A percentile compares a stretch with the other conserved stretches of the same genome.
These are phyloP conservation scores for Andrena camellia DNA, from an alignment of 2,888 invertebrate species.

Conservation along the genomic window DNA sequence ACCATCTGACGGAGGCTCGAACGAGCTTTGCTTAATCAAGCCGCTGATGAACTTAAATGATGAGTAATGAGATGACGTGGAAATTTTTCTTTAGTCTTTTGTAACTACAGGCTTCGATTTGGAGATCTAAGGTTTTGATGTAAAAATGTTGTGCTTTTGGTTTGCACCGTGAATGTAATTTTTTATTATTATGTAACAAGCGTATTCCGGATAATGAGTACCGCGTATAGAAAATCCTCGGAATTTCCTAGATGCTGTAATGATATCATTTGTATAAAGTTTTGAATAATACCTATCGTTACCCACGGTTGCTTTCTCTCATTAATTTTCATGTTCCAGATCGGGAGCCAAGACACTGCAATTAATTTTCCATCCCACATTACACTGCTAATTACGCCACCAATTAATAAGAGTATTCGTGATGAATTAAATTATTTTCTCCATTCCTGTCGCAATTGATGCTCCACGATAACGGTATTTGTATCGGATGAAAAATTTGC, in stretches of 20 bases:
- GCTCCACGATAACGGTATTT: background rate
- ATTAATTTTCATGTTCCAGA: conserved; percentile 2
- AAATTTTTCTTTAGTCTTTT: no score
- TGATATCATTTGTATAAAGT: background rate
- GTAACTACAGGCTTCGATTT: no score
- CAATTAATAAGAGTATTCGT: background rate
- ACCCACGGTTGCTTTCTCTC: background rate
- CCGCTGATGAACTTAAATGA: background rate
- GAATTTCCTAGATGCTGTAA: background rate
- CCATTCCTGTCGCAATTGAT: background rate
- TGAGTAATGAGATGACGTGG: no score
- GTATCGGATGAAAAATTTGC: no score
- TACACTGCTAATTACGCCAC: background rate
- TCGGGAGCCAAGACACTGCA: background rate
- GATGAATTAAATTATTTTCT: background rate
- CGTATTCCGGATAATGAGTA: background rate
- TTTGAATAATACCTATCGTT: conserved; percentile 10
- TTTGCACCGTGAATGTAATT: no score
- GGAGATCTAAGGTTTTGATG: no score
- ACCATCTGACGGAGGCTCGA: conserved; percentile 2
- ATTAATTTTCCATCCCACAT: background rate
- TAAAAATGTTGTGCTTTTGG: no score
- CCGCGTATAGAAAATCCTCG: background rate
- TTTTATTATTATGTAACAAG: no score
- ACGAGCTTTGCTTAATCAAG: conserved; percentile 6